A percentile compares a stretch with the other conserved stretches of the same genome.
Evolutionary conservation across 2,888 invertebrate genomes (phyloP).

Genomic region (Digitonthophagus gazella): DNA sequence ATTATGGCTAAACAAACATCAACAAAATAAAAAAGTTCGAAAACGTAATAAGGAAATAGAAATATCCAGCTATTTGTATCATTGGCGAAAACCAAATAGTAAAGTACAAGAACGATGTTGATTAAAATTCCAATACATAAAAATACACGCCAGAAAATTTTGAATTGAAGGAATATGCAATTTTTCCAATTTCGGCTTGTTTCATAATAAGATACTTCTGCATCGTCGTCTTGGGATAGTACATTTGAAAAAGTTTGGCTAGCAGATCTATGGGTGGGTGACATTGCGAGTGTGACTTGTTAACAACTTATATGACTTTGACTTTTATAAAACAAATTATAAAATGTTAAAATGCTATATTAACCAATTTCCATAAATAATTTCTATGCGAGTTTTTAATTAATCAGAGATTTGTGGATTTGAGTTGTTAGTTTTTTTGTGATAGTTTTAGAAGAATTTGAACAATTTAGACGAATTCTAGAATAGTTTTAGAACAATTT

Average conservation of each 20-base stretch:
- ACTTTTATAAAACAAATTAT: no score
- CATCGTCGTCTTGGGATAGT: background rate
- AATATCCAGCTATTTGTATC: background rate
- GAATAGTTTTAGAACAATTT: no score
- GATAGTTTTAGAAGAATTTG: no score
- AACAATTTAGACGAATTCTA: no score
- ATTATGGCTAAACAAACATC: conserved; percentile 16
- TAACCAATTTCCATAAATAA: no score
- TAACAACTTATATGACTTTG: no score
- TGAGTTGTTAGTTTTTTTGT: no score
- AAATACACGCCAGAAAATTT: conserved; percentile 16
- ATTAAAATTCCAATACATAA: conserved; percentile 10
- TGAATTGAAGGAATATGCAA: conserved; percentile 19
- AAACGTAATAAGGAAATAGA: conserved; percentile 9
- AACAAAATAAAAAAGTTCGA: conserved; percentile 17
- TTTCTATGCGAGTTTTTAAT: no score
- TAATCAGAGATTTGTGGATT: no score
- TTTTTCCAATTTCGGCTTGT: conserved; percentile 19
- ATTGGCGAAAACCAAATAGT: conserved; percentile 19
- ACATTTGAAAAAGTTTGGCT: background rate
- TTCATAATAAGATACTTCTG: conserved; percentile 5
- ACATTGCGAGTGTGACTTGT: no score
- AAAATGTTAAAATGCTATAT: no score
- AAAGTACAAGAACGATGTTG: conserved; percentile 10
- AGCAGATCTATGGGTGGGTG: no score